These are phyloP conservation scores for Silurus lanzhouensis DNA, from an alignment of 2,797 vertebrate genomes.

Conservation along the genomic window DNA sequence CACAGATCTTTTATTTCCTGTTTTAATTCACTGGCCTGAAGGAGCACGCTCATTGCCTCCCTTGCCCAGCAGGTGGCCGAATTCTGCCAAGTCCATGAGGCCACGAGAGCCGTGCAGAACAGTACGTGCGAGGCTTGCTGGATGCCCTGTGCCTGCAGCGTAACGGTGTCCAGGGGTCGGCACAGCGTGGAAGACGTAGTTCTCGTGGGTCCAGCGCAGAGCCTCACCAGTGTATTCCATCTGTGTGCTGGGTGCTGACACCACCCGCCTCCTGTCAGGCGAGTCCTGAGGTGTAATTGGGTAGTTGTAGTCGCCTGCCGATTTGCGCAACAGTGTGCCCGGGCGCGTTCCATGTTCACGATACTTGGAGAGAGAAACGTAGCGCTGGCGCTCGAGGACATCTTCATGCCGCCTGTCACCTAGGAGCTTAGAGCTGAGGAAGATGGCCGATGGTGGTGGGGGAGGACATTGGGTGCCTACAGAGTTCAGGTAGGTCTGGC, in stretches of 20 bases:
- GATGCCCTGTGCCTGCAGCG: constrained; percentile 65
- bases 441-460: constrained; percentile 77
- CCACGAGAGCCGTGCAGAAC: constrained; percentile 69
- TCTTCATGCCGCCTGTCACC: constrained; percentile 66
- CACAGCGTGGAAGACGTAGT: constrained; percentile 82
- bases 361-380: constrained; percentile 79
- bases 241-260: constrained; percentile 87
- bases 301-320: constrained; percentile 85
- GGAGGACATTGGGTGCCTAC: constrained; percentile 80
- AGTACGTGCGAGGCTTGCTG: constrained; percentile 56
- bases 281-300: constrained; percentile 88
- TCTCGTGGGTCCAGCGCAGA: constrained; percentile 84
- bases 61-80: constrained; percentile 85
- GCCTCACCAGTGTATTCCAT: constrained; percentile 77
- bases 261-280: constrained; percentile 87
- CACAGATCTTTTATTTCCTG: constrained; percentile 6
- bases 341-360: constrained; percentile 67
- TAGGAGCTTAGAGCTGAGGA: constrained; percentile 81
- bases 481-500: constrained; percentile 85
- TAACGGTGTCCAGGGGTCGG: constrained; percentile 57
- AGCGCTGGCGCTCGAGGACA: constrained; percentile 76
- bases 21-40: constrained; percentile 72
- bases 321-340: constrained; percentile 75
- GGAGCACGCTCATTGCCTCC: constrained; percentile 88
- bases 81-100: constrained; percentile 81